Conservation (phyloP, 2,797 vertebrate species). For the Nyctibius grandis region DNA sequence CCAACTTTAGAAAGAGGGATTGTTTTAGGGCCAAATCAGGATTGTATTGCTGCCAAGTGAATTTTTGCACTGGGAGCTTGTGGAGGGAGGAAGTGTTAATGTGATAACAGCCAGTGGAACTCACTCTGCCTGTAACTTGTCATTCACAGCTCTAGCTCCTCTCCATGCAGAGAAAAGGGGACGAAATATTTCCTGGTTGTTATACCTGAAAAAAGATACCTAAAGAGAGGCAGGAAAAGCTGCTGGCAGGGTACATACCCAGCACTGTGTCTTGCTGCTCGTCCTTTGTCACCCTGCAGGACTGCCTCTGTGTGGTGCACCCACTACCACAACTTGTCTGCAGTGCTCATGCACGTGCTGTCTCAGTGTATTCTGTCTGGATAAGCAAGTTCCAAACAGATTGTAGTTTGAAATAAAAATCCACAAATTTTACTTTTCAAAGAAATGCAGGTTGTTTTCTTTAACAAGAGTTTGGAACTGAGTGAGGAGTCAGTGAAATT, state of each 20-base stretch:
- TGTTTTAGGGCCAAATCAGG: neutral
- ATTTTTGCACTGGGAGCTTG: neutral
- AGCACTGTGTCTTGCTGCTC: neutral
- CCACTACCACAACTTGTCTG: neutral
- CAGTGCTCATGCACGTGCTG: rapidly evolving
- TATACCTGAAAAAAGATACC: neutral
- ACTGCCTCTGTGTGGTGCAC: neutral
- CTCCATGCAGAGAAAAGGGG: neutral
- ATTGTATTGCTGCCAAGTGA: neutral
- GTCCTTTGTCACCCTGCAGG: neutral
- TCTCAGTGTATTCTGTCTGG: neutral
- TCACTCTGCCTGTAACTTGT: neutral
- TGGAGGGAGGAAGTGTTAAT: constrained; percentile 16
- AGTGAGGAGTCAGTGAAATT: neutral
- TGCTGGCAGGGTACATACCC: neutral
- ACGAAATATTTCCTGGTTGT: neutral
- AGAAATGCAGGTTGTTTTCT: neutral
- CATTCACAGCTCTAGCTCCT: neutral
- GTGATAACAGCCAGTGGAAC: constrained; percentile 7
- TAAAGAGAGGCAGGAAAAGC: neutral
- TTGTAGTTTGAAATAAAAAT: neutral
- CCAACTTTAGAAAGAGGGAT: neutral
- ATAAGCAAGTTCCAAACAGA: neutral
- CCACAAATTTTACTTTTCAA: neutral
- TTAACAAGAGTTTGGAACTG: neutral